Base-by-base conservation (phyloP, 2,113 vertebrate species). In the Smithornis capensis region DNA sequence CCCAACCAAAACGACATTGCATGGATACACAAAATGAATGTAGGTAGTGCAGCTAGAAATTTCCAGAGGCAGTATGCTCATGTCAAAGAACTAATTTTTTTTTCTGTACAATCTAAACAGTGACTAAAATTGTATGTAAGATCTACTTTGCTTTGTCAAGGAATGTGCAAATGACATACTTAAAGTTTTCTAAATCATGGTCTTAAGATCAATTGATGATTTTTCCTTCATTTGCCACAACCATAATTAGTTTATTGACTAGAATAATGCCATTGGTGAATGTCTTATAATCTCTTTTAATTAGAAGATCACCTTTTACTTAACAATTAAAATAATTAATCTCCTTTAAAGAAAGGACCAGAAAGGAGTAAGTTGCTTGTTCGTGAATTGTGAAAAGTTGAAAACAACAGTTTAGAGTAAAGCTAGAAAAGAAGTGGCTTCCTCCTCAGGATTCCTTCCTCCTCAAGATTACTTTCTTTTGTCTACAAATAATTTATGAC, bases 161-260 rank as follows among this genome's bases (percentile, higher is more conserved):
- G 31, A 91, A 79, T 28, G 38, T 68, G 73, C 85, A 85, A 83
- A 89, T 67, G 3, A 13, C 28, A 70, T 74, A 45, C 38, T 69
- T 91, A 62, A 80, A 68, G 23, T 82, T 96, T 87, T 90, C 80
- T 70, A 53, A 92, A 76, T 83, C 56, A 53, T 0, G 1, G 50
- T 49, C 25, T 37, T 83, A 57, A 82, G 78, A 91, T 86, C 57
- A 63, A 21, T 77, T 84, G 45, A 57, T 84, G 35, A 22, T 14
- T 95, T 90, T 93, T 91, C 53, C 62, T 81, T 91, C 19, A 81
- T 96, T 95, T 96, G 69, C 74, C 64, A 70, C 71, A 85, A 81
- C 27, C 62, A 56, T 95, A 93, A 95, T 97, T 95, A 96, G 78
- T 94, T 96, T 93, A 96, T 96, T 95, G 94, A 96, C 92, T 82